Evolutionary conservation across 2,888 invertebrate genomes (phyloP).

Genomic region (Acanthococcus lagerstroemiae): DNA sequence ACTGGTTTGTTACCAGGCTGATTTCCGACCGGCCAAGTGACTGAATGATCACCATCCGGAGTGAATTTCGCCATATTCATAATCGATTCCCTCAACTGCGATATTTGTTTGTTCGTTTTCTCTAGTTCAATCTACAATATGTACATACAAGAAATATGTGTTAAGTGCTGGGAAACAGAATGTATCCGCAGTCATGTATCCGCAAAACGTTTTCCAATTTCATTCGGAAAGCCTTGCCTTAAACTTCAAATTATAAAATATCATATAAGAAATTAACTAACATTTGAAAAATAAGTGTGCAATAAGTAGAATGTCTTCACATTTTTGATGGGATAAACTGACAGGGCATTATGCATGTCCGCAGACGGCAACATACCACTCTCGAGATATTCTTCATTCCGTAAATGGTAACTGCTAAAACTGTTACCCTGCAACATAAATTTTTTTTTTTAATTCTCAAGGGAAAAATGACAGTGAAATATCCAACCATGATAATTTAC

Average conservation of each 20-base stretch:
- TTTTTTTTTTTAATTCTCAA: no score
- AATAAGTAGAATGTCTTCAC: constrained; percentile 56
- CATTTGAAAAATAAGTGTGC: constrained; percentile 56
- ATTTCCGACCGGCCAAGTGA: constrained; percentile 64
- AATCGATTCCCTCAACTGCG: constrained; percentile 44
- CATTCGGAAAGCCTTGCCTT: neutral
- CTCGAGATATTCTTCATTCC: constrained; percentile 34
- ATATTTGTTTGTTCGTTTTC: constrained; percentile 42
- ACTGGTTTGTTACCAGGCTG: constrained; percentile 55
- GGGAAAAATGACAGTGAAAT: no score
- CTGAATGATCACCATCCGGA: constrained; percentile 41
- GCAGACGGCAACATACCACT: constrained; percentile 31
- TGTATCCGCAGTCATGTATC: neutral
- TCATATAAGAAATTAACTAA: constrained; percentile 44
- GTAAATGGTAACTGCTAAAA: constrained; percentile 33
- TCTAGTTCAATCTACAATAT: constrained; percentile 22
- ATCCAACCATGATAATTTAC: no score
- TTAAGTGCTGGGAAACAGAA: neutral
- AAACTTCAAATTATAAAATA: neutral
- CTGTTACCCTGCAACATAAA: constrained; percentile 27
- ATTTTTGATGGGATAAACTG: constrained; percentile 55
- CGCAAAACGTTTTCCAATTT: neutral
- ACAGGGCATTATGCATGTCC: constrained; percentile 47
- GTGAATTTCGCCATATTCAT: constrained; percentile 43
- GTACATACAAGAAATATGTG: neutral